Evolutionary conservation across 2,888 invertebrate species (phyloP), one percentile per base, ranked within the genome.

Genomic region (Fragum fragum): DNA sequence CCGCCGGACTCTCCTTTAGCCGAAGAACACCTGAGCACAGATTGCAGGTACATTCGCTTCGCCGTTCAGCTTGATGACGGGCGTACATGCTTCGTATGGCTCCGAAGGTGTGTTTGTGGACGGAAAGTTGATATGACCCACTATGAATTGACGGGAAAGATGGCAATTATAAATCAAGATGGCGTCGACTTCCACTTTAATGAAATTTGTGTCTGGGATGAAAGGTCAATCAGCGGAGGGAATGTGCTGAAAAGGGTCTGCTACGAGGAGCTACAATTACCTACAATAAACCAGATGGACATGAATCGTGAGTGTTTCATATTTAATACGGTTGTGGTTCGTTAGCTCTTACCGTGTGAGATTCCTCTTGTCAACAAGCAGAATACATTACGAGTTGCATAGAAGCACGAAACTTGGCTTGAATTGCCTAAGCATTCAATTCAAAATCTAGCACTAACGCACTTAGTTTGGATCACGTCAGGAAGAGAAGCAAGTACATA

Each of bases 11-110:
- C 66, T 2, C 66, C 66, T 3, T 28, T n/a, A n/a, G 66, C 39
- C 32, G 66, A 66, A 66, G 66, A 66, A 18, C 66, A 66, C 36
- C 42, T 66, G 26, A 42, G 28, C 26, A 66, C 42, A 3, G n/a
- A 66, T 11, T 66, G 66, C 23, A 66, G 21, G 42, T 66, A 66
- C n/a, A 42, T 42, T 26, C n/a, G n/a, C 3, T 61, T n/a, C 32
- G 11, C 21, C 11, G 26, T 42, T n/a, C 42, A 66, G 42, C 23
- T 36, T 9, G 23, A 39, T 23, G 66, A 66, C 23, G 66, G 66
- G 14, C 1, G 29, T 2, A 61, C 29, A 16, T 61, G 61, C 32
- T 66, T 36, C 16, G 66, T 66, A 42, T 66, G 66, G 66, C 26
- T 66, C 3, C 66, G 66, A 3, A 42, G 36, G 42, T 66, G 66